Conservation (phyloP, 2,797 vertebrate species). For the Nasua narica region DNA sequence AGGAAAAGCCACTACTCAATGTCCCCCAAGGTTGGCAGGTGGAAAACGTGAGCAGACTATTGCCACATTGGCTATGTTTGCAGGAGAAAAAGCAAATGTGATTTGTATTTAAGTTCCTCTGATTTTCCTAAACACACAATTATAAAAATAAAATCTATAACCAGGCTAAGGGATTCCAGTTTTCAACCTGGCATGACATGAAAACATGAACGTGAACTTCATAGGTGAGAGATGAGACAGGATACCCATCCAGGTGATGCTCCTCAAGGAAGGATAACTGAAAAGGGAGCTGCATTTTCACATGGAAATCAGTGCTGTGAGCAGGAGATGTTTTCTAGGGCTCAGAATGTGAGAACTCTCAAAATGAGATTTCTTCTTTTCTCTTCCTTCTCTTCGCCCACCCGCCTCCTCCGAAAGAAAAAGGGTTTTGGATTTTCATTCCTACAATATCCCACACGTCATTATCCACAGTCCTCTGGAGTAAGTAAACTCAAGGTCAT, state of each 20-base stretch:
- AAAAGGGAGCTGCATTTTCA: background rate
- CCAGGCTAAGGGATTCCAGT: background rate
- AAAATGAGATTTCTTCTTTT: background rate
- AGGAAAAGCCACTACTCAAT: background rate
- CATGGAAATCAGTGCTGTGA: background rate
- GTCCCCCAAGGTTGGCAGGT: background rate
- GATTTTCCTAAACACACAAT: background rate
- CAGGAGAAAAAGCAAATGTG: background rate
- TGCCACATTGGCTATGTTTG: background rate
- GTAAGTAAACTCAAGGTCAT: background rate
- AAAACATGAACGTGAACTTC: background rate
- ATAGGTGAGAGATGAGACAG: background rate
- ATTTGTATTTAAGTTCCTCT: background rate
- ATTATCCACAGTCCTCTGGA: background rate
- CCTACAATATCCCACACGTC: background rate
- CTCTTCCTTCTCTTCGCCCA: background rate
- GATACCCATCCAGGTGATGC: accelerated
- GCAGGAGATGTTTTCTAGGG: background rate
- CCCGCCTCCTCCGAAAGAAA: background rate
- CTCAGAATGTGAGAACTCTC: background rate
- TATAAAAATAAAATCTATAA: background rate
- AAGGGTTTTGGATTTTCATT: background rate
- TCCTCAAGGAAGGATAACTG: background rate
- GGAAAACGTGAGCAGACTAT: background rate
- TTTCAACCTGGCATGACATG: background rate